Base-by-base conservation (phyloP, 2,888 invertebrate species). In the Volucella zonaria region DNA sequence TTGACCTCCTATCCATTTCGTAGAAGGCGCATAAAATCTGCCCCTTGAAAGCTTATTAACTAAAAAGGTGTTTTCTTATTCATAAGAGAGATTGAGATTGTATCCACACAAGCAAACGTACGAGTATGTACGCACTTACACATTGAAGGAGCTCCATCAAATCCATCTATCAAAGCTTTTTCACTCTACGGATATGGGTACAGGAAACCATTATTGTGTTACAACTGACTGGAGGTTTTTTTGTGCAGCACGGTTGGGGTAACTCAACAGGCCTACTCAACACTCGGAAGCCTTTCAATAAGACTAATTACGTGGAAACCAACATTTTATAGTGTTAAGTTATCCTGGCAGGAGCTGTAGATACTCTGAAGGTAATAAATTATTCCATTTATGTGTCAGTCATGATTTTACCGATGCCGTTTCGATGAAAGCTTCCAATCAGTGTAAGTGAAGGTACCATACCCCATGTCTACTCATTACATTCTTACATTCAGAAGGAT, bases 261-360 rank as follows among this genome's bases (percentile, higher is more conserved):
- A 52, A 66, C 42, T 66, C 52, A 52, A 66, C 54, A 45, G 56
- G 59, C 9, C 42, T 51, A 51, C 59, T 40, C 47, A 15, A 49
- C 23, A 43, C 12, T 23, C 54, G 12, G 66, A 51, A 51, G 18
- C 59, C 12, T 52, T 59, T 64, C 68, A 49, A 64, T 56, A 15
- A 43, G 49, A 54, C 52, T 62, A 77, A 77, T 77, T 77, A 70
- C 42, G 70, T 62, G 77, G 62, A 77, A 77, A 62, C 40, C 42
- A 70, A 56, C 62, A 31, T 68, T 76, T 52, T 42, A 54, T 68
- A 54, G 11, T 52, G 67, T 54, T 61, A 3, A 31, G 38, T 10
- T 59, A 58, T 42, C 45, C 62, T 62, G 45, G 45, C 62, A 45
- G 43, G 31, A 54, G 43, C 42, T 49, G 47, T 11, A 56, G 45